phyloP scores from a whole-genome alignment of 2,797 vertebrate genomes.

The Acanthornis magna region DNA sequence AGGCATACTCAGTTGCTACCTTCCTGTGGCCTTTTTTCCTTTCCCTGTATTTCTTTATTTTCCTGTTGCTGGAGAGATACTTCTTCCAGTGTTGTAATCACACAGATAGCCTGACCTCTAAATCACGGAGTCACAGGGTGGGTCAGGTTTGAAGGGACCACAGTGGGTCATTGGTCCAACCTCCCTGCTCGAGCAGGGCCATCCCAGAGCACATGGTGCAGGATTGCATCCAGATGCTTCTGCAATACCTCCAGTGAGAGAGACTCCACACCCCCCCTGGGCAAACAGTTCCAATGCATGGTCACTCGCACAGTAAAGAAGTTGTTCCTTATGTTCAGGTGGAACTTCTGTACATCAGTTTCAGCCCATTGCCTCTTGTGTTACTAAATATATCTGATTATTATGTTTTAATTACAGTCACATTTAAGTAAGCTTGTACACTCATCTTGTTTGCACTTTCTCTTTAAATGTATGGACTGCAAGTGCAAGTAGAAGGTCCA shows the following conservation, averaged over 20 bases:
- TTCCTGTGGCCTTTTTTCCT: background rate
- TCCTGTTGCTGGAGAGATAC: background rate
- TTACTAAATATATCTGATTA: background rate
- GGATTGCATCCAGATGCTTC: background rate
- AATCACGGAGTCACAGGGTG: background rate
- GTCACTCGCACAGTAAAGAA: background rate
- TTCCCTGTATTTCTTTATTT: background rate
- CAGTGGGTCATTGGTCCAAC: background rate
- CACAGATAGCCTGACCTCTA: background rate
- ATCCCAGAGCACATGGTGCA: background rate
- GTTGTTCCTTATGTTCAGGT: no score
- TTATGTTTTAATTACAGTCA: background rate
- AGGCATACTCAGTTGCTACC: background rate
- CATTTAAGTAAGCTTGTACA: background rate
- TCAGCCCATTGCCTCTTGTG: background rate
- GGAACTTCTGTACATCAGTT: background rate
- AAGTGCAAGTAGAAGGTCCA: background rate
- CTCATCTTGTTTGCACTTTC: background rate
- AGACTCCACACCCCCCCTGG: fast-evolving
- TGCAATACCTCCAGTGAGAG: background rate
- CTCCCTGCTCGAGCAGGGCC: background rate
- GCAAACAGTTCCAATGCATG: background rate
- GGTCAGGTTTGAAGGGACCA: background rate
- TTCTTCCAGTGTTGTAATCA: background rate
- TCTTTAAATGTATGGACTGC: background rate